Evolutionary conservation across 30 jellyfish, hydroid and myxozoan species (phyloP).

Genomic region (Pseudorhiza aurosa): DNA sequence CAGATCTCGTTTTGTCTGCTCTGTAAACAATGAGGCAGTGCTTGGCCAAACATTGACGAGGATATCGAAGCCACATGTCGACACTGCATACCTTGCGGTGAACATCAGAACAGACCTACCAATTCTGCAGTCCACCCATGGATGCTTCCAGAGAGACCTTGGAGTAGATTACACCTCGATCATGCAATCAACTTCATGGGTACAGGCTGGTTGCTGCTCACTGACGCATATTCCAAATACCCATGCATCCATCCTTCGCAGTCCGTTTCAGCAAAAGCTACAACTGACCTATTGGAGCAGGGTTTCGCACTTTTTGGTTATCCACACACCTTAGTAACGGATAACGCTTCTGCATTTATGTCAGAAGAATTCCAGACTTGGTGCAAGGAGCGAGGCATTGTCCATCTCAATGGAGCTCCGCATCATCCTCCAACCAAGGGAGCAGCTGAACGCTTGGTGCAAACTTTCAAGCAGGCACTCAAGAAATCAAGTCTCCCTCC

Average conservation of each 20-base stretch:
- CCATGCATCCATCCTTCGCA: conserved; percentile 36
- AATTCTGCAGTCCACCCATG: conserved; percentile 35
- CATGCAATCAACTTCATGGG: conserved; percentile 32
- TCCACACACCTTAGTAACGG: conserved; percentile 38
- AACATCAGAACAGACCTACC: conserved; percentile 28
- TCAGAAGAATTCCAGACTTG: conserved; percentile 32
- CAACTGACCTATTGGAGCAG: conserved; percentile 19
- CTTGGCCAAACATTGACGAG: conserved; percentile 60
- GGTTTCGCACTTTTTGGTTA: conserved; percentile 31
- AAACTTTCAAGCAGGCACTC: conserved; percentile 49
- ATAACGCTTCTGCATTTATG: conserved; percentile 18
- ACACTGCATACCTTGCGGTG: conserved; percentile 34
- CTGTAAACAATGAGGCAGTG: conserved; percentile 44
- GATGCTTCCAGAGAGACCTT: conserved; percentile 49
- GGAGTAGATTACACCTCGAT: conserved; percentile 57
- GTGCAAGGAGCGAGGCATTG: conserved; percentile 10
- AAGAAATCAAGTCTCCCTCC: conserved; percentile 48
- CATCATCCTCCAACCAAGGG: conserved; percentile 50
- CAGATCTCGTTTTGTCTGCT: conserved; percentile 28
- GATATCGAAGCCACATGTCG: conserved; percentile 31
- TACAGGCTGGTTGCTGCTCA: conserved; percentile 47
- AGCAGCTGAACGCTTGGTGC: conserved; percentile 33
- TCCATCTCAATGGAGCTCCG: conserved; percentile 41
- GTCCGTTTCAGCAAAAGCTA: conserved; percentile 9
- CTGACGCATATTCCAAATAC: conserved; percentile 39